These are phyloP conservation scores for Lepidurus apus DNA, from an alignment of 1,140 invertebrate genomes.

Conservation along the genomic window DNA sequence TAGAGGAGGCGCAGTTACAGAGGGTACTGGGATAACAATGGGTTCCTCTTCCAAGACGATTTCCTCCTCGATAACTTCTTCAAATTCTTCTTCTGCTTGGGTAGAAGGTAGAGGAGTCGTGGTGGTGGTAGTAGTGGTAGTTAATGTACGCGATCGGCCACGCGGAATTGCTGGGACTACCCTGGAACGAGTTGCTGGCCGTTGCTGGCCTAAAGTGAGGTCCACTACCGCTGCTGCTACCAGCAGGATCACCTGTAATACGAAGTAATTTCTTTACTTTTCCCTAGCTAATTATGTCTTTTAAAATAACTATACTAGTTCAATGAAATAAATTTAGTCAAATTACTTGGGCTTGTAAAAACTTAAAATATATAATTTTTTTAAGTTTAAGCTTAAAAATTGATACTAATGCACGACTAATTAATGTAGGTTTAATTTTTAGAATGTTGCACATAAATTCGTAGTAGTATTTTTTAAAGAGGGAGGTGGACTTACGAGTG, in stretches of 20 bases:
- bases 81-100: slow-evolving; percentile 2
- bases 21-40: slow-evolving; percentile 4
- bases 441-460: too few relatives aligned
- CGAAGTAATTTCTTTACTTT: neutral
- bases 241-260: slow-evolving; percentile 25
- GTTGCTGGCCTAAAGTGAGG: neutral
- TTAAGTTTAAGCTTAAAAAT: neutral
- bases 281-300: neutral
- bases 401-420: neutral
- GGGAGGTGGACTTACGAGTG: slow-evolving; percentile 24
- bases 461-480: neutral
- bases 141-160: neutral
- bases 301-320: too few relatives aligned
- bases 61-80: neutral
- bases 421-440: neutral
- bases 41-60: neutral
- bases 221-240: slow-evolving; percentile 27
- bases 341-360: neutral
- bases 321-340: too few relatives aligned
- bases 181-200: neutral
- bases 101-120: neutral
- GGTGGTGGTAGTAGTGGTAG: slow-evolving; percentile 10
- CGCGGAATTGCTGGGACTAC: neutral
- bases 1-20: neutral
- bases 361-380: neutral